Base-by-base conservation (phyloP, 2,888 invertebrate species). In the Meiosimyza decipiens region DNA sequence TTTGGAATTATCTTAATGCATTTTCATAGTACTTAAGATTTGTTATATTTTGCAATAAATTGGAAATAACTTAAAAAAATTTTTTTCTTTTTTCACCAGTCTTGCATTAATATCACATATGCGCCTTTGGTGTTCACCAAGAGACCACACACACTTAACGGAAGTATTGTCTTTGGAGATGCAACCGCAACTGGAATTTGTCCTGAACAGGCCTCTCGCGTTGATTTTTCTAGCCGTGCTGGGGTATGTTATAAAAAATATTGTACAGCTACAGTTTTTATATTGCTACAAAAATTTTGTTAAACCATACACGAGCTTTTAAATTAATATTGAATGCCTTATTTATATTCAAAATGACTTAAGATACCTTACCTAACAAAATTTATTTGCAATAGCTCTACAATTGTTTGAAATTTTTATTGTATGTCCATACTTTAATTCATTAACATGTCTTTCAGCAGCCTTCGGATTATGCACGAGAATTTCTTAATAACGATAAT, bases 71-170 rank as follows among this genome's bases (percentile, higher is more conserved):
- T 28, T 57, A 2, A 54, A 54, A 54, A 9, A 54, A 54, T 54
- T 63, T 63, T 49, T n/a, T n/a, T 16, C n/a, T 59, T n/a, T 16
- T 59, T 71, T 11, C 6, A 40, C 16, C 9, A 87, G 87, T 84
- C 87, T 40, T 86, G 86, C 73, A 75, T 85, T 15, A 83, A 85
- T 75, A 77, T 86, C 22, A 85, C 85, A 47, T 86, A 86, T 74
- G 83, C 82, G 50, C 86, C 86, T 1, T 79, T 87, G 62, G 84
- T 87, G 49, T 87, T 87, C 71, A 83, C 87, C 74, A 86, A 84
- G 74, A 85, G 86, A 12, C 86, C 86, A 1, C 86, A 87, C 72
- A 82, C 83, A 1, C 76, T 87, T 7, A 82, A 83, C 64, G 86
- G 86, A 1, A 78, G 81, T 22, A 79, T 87, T 16, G 77, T 81